These are phyloP conservation scores for Scalopus aquaticus DNA, from an alignment of 2,113 vertebrate species.

Conservation along the genomic window DNA sequence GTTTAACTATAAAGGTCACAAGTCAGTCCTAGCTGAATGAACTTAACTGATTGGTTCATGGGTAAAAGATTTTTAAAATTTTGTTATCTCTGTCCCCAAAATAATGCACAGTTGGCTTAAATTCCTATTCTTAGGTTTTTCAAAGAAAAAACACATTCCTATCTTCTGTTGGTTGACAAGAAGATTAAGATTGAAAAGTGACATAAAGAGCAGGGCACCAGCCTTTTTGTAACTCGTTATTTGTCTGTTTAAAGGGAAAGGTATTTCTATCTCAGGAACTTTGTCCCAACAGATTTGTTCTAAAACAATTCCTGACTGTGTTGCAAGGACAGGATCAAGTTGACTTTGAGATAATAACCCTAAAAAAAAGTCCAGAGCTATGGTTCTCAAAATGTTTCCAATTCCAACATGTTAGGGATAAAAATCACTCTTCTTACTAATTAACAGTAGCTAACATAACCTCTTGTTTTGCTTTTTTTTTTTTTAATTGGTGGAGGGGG, in stretches of 20 bases:
- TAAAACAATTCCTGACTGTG: conserved; percentile 10
- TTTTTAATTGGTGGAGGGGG: not conserved
- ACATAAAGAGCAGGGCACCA: not conserved
- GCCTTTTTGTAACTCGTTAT: not conserved
- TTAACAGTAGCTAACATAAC: not conserved
- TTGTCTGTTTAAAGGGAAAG: not conserved
- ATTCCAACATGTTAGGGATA: not conserved
- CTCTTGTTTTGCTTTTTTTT: not conserved
- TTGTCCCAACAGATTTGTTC: conserved; percentile 20
- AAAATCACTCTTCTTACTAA: not conserved
- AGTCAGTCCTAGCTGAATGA: conserved; percentile 53
- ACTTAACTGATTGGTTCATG: conserved; percentile 46
- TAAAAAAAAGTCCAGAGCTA: not conserved
- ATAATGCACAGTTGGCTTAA: not conserved
- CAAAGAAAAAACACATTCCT: not conserved
- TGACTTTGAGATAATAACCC: conserved; percentile 16
- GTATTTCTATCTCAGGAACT: not conserved
- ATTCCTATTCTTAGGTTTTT: conserved; percentile 16
- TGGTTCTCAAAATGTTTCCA: not conserved
- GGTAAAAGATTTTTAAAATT: conserved; percentile 36
- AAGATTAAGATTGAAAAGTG: not conserved
- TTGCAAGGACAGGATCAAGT: conserved; percentile 11
- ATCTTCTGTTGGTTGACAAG: not conserved
- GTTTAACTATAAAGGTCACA: conserved; percentile 59
- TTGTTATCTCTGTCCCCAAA: not conserved